Percentiles rank a stretch among this genome's conserved stretches.
phyloP scores from a whole-genome alignment of 2,113 vertebrate species.

The Eclectus roratus region DNA sequence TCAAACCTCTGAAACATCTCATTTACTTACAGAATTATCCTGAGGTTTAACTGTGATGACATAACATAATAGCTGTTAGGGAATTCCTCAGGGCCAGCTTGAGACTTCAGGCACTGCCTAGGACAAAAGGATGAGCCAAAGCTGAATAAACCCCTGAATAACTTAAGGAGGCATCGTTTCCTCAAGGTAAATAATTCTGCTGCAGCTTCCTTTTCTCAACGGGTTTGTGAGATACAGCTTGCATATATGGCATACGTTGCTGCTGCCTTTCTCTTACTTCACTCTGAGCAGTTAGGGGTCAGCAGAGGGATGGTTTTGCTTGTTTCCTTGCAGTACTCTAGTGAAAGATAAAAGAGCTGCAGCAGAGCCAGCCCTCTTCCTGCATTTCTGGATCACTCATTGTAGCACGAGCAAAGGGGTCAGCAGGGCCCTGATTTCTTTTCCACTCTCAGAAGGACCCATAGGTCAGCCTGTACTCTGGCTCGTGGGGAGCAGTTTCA shows the following conservation, averaged over 20 bases:
- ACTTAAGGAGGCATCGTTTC: not conserved
- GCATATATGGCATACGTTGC: rapidly evolving
- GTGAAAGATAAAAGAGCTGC: not conserved
- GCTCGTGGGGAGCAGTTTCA: not conserved
- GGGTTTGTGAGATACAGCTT: not conserved
- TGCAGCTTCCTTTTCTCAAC: not conserved
- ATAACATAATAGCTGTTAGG: not conserved
- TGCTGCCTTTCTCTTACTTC: not conserved
- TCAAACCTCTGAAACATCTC: not conserved
- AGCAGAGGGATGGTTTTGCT: not conserved
- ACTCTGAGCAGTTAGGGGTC: not conserved
- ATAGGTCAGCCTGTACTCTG: rapidly evolving
- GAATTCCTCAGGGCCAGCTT: not conserved
- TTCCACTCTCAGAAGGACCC: rapidly evolving
- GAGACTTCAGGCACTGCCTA: not conserved
- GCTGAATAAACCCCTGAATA: not conserved
- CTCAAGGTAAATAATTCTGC: not conserved
- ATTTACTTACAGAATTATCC: not conserved
- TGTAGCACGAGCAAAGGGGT: not conserved
- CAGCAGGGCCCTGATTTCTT: not conserved
- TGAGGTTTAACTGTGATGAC: not conserved
- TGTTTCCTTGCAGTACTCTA: not conserved
- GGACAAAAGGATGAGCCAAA: not conserved
- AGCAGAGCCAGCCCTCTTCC: rapidly evolving
- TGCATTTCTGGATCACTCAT: not conserved